Percentiles rank a stretch among this genome's conserved stretches.
phyloP scores from a whole-genome alignment of 2,888 invertebrate genomes.

The Drosophila nr. fundita region DNA sequence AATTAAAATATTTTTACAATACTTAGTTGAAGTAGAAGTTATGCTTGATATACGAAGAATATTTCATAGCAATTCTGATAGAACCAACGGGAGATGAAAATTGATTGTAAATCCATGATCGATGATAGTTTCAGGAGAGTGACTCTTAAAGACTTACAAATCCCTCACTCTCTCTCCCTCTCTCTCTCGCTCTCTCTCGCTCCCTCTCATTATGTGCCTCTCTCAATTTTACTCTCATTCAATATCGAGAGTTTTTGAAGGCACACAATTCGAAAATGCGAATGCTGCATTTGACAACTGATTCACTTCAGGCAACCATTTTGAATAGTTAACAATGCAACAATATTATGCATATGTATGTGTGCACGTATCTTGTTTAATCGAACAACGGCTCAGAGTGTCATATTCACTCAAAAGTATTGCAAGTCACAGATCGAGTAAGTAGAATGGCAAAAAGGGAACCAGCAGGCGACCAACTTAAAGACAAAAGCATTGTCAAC shows the following conservation, averaged over 20 bases:
- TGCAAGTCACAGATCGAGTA: conserved; percentile 12
- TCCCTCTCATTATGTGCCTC: not conserved
- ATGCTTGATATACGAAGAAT: not conserved
- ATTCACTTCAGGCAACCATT: not conserved
- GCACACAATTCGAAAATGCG: conserved; percentile 3
- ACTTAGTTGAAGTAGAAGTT: not conserved
- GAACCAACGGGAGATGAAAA: not conserved
- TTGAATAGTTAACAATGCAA: conserved; percentile 24
- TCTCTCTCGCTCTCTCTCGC: not conserved
- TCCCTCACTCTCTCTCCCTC: not conserved
- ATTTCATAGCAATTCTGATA: not conserved
- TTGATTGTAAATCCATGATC: not conserved
- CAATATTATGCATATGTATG: not conserved
- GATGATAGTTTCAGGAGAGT: not conserved
- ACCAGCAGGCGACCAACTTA: conserved; percentile 52
- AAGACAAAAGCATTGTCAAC: conserved; percentile 68
- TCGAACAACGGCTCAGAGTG: conserved; percentile 5
- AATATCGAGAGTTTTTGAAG: not conserved
- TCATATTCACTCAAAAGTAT: conserved; percentile 19
- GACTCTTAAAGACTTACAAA: not conserved
- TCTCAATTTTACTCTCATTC: not conserved
- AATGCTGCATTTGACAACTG: conserved; percentile 18
- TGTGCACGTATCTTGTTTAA: not conserved
- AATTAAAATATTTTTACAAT: not conserved
- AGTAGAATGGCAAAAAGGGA: conserved; percentile 12